A percentile compares a stretch with the other conserved stretches of the same genome.
Conservation (phyloP, 1,140 invertebrate species). For the Panagrolaimus sp. region DNA sequence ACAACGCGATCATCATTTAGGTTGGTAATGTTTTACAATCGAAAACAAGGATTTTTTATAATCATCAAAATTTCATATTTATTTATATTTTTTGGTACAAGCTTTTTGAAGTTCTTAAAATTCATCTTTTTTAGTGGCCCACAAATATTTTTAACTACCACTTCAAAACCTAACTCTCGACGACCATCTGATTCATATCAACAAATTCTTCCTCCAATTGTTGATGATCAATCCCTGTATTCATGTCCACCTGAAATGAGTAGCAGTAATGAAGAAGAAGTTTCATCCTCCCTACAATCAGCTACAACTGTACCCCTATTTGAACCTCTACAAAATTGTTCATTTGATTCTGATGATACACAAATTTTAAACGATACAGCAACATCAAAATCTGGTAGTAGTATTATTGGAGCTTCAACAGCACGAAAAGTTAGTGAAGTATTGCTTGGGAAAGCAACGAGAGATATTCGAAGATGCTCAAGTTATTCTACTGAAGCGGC, state of each 20-base stretch:
- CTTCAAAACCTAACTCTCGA: constrained; percentile 4
- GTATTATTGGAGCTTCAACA: neutral
- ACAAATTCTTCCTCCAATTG: neutral
- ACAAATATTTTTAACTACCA: neutral
- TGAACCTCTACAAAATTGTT: neutral
- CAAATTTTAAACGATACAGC: too few species aligned
- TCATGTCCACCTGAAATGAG: neutral
- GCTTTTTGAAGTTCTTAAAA: too few species aligned
- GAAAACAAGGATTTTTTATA: too few species aligned
- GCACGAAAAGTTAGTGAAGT: constrained; percentile 21
- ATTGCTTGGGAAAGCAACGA: constrained; percentile 19
- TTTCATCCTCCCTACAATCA: too few species aligned
- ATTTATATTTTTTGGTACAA: too few species aligned
- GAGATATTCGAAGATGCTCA: constrained; percentile 21
- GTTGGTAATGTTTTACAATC: too few species aligned
- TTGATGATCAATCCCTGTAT: neutral
- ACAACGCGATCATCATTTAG: neutral
- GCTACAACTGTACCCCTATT: neutral
- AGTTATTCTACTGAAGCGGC: neutral
- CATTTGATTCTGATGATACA: neutral
- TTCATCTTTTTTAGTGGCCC: too few species aligned
- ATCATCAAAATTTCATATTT: too few species aligned
- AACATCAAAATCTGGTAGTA: too few species aligned
- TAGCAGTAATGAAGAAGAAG: too few species aligned
- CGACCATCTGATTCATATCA: neutral